Percentiles rank a stretch among this genome's conserved stretches.
phyloP scores from a whole-genome alignment of 2,797 vertebrate species.

The Bufotes viridis region DNA sequence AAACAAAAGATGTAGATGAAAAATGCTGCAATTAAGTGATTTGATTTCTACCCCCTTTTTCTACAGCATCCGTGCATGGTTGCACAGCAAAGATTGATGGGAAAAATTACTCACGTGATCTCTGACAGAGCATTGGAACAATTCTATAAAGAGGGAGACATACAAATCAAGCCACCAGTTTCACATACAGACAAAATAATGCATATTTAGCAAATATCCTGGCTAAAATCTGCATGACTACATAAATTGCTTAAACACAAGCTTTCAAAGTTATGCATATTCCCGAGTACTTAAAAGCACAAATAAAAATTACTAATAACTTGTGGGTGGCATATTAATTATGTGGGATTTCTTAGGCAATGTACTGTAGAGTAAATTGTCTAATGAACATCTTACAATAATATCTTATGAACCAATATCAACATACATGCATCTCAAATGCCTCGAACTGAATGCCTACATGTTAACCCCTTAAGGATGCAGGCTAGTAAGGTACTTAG shows the following conservation, averaged over 20 bases:
- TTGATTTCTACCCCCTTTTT: constrained; percentile 94
- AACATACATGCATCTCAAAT: neutral
- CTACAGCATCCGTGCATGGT: constrained; percentile 82
- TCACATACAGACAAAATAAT: constrained; percentile 85
- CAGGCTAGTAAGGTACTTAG: too few relatives aligned
- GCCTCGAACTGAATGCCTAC: neutral
- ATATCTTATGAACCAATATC: constrained; percentile 73
- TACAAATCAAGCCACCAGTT: constrained; percentile 85
- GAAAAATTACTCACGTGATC: constrained; percentile 89
- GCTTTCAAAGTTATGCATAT: constrained; percentile 77
- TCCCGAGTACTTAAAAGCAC: constrained; percentile 73
- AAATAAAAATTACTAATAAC: constrained; percentile 77
- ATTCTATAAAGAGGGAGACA: constrained; percentile 85
- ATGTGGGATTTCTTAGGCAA: constrained; percentile 25
- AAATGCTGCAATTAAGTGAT: constrained; percentile 99
- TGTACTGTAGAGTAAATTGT: neutral
- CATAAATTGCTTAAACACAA: constrained; percentile 79
- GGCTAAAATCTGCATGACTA: constrained; percentile 79
- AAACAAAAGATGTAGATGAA: constrained; percentile 99
- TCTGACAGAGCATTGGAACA: constrained; percentile 87
- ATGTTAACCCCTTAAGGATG: neutral
- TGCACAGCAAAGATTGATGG: constrained; percentile 87
- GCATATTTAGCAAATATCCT: constrained; percentile 84
- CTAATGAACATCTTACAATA: constrained; percentile 68
- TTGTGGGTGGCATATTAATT: constrained; percentile 76